phyloP scores from a whole-genome alignment of 23 tunicate species.

The Ciona savignyi region DNA sequence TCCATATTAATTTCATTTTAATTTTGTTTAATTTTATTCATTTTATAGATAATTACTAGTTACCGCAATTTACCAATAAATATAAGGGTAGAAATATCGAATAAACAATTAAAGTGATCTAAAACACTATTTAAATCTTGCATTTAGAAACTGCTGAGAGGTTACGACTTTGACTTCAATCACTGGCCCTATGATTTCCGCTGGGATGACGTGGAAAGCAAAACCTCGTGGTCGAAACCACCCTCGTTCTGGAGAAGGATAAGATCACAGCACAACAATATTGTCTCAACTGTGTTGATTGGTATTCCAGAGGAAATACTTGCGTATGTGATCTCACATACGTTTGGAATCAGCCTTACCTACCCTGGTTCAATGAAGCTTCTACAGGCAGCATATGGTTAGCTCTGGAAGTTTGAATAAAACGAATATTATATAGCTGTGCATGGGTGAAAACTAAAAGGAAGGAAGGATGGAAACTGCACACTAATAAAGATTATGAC shows the following conservation, averaged over 20 bases:
- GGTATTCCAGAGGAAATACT: conserved; percentile 45
- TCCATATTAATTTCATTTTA: background rate
- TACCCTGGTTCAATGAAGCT: conserved; percentile 67
- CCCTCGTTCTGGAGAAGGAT: conserved; percentile 22
- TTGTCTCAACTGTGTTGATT: conserved; percentile 9
- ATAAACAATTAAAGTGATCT: no score
- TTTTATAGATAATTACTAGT: no score
- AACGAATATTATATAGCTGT: background rate
- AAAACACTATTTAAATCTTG: no score
- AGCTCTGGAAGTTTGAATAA: background rate
- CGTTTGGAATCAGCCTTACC: conserved; percentile 58
- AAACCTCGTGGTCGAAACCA: background rate
- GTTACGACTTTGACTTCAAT: conserved; percentile 45
- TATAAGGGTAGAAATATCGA: no score
- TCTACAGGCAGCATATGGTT: conserved; percentile 31
- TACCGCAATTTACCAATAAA: no score
- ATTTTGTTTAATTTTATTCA: no score
- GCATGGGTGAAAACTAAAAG: background rate
- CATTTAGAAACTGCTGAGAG: background rate
- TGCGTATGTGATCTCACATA: conserved; percentile 49
- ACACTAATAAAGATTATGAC: no score
- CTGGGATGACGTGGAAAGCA: conserved; percentile 13
- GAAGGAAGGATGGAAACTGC: no score
- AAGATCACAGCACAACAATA: conserved; percentile 11
- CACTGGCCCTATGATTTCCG: conserved; percentile 63